phyloP scores from a whole-genome alignment of 2,113 vertebrate species.

The Aptenodytes forsteri region DNA sequence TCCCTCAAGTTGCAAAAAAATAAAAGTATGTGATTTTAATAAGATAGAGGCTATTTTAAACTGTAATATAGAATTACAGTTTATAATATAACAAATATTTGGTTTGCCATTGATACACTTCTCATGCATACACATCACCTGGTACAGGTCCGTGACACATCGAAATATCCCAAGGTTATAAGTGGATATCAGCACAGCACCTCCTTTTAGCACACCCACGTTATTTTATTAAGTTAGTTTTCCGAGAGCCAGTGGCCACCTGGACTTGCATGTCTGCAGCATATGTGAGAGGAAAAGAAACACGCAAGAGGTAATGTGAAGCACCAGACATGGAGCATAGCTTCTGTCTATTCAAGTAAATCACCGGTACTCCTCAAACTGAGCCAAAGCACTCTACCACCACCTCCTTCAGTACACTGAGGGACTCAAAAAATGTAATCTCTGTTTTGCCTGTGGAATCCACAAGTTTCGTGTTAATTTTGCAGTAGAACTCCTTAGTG shows the following conservation, averaged over 20 bases:
- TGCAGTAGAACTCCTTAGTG: background rate
- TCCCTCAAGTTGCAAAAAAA: background rate
- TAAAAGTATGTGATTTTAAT: background rate
- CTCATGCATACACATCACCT: too few relatives aligned
- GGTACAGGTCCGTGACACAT: too few relatives aligned
- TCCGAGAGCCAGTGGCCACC: background rate
- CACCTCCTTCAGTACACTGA: background rate
- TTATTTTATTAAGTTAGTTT: background rate
- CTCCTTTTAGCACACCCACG: fast-evolving
- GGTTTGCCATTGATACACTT: background rate
- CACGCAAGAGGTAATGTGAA: background rate
- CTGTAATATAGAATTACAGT: background rate
- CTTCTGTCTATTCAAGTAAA: background rate
- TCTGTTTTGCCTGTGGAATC: background rate
- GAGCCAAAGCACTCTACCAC: background rate
- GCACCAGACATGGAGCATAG: background rate
- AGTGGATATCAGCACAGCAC: background rate
- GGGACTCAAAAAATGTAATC: background rate
- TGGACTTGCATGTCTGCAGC: background rate
- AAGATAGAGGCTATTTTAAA: background rate
- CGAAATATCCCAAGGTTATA: background rate
- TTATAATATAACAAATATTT: background rate
- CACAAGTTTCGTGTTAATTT: background rate
- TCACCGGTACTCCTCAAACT: background rate
- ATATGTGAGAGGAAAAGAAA: background rate